Evolutionary conservation across 2,113 vertebrate species (phyloP).

Genomic region (Saguinus midas): DNA sequence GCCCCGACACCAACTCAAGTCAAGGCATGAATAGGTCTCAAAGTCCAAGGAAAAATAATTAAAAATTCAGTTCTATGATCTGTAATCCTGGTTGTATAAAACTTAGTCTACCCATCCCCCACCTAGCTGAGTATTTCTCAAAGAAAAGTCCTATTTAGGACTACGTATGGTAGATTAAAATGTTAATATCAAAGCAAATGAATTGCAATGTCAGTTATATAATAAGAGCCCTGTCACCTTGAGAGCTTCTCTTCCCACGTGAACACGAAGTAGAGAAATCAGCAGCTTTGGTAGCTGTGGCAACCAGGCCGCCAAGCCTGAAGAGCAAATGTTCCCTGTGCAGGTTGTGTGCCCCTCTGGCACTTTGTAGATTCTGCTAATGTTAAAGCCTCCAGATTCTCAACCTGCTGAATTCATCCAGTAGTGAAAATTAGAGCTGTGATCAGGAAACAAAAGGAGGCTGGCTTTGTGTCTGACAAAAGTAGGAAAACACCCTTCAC

Average conservation of each 20-base stretch:
- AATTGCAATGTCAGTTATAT: neutral
- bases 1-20: neutral
- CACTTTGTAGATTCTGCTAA: conserved; percentile 47
- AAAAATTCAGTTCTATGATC: neutral
- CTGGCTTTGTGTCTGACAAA: conserved; percentile 35
- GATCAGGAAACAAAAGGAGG: conserved; percentile 56
- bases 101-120: neutral
- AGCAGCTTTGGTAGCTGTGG: conserved; percentile 61
- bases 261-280: conserved; percentile 47
- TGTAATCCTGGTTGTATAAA: neutral
- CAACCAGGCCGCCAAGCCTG: conserved; percentile 28
- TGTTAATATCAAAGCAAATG: conserved; percentile 37
- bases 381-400: conserved; percentile 45
- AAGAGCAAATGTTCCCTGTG: neutral
- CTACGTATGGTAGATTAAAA: conserved; percentile 13
- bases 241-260: neutral
- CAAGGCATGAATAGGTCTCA: neutral
- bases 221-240: conserved; percentile 17
- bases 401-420: conserved; percentile 56
- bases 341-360: conserved; percentile 27
- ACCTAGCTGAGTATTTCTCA: neutral
- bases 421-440: conserved; percentile 62
- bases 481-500: conserved; percentile 28
- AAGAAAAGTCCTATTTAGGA: neutral
- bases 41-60: conserved; percentile 50